Base-by-base conservation (phyloP, 2,888 invertebrate genomes). In the Pammene aurita region DNA sequence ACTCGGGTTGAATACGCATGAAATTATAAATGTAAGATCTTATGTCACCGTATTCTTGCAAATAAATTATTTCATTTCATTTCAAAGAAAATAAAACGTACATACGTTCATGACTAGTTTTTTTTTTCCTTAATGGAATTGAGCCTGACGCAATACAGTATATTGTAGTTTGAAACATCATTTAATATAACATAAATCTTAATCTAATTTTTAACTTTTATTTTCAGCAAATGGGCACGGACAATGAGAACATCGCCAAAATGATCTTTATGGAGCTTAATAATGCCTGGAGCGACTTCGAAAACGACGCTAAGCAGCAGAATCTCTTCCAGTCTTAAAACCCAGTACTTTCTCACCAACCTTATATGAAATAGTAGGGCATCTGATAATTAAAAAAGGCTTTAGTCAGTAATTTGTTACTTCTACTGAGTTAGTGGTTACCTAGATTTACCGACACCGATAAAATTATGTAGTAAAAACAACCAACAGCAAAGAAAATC, bases 211-310 rank as follows among this genome's bases (percentile, higher is more conserved):
- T 26, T 1, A 26, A 38, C 38, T 38, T 38, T 38, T n/a, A 83
- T 76, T 76, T 67, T 74, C 93, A 99, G 98, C 97, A 98, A 95
- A 95, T 96, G 81, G 98, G 98, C 42, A 97, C 97, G 5, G 95
- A 96, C 35, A 96, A 99, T 84, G 98, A 99, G 89, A 95, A 96
- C 77, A 93, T 99, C 78, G 99, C 99, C 9, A 98, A 97, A 92
- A 93, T 98, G 86, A 97, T 99, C 82, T 99, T 99, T 90, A 98
- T 99, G 95, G 99, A 99, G 92, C 93, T 99, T 75, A 99, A 99
- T 90, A 99, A 99, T 86, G 99, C 99, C 18, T 99, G 99, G 98
- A 96, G 96, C 78, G 98, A 98, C 84, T 99, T 99, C 89, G 98
- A 98, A 86, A 96, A 95, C 82, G 97, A 97, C 86, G 93, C 95